These are phyloP conservation scores for Lamprotornis superbus DNA, from an alignment of 2,113 vertebrate genomes.

Conservation along the genomic window DNA sequence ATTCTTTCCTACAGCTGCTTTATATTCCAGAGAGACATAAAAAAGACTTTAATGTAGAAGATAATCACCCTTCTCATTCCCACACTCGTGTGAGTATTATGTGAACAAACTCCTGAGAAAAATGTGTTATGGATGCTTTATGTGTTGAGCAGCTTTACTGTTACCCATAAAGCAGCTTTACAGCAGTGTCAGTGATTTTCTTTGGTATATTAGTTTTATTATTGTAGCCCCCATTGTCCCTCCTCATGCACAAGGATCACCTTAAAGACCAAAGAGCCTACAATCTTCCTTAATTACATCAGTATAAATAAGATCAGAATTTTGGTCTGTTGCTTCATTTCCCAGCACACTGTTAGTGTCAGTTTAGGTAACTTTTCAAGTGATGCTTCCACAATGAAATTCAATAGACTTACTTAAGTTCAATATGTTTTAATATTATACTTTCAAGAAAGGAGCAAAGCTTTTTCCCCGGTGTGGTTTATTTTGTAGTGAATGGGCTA, in stretches of 20 bases:
- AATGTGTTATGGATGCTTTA: slow-evolving; percentile 2
- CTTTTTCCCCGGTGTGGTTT: not conserved
- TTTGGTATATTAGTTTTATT: slow-evolving; percentile 16
- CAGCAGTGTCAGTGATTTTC: not conserved
- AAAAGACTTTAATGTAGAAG: slow-evolving; percentile 7
- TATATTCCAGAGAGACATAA: not conserved
- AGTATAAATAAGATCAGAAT: slow-evolving; percentile 31
- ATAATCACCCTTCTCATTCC: slow-evolving; percentile 6
- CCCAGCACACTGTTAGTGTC: not conserved
- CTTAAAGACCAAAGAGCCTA: not conserved
- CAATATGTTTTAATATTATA: not conserved
- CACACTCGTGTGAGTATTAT: not conserved
- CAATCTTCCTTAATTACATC: slow-evolving; percentile 23
- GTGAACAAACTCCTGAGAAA: slow-evolving; percentile 14
- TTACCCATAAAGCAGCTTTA: not conserved
- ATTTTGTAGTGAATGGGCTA: not conserved
- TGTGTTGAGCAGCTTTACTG: not conserved
- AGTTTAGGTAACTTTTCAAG: slow-evolving; percentile 23
- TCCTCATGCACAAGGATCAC: not conserved
- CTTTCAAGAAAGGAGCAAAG: not conserved
- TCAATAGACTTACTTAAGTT: not conserved
- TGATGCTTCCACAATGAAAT: not conserved
- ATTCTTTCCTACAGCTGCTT: not conserved
- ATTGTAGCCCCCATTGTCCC: not conserved
- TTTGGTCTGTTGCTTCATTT: slow-evolving; percentile 13